Conservation (phyloP, 2,113 vertebrate species). For the Clarias gariepinus region DNA sequence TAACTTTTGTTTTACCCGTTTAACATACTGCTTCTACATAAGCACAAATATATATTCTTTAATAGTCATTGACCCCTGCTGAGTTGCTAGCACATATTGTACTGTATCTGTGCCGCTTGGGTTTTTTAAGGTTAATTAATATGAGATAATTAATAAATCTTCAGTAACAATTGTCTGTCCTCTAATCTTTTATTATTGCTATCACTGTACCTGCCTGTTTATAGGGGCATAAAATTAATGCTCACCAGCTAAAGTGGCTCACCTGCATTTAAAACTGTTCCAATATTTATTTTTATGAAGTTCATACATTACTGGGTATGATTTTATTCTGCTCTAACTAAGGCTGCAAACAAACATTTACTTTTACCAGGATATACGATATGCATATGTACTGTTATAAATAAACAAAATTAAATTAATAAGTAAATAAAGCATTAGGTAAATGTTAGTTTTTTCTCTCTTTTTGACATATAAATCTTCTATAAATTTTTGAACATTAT, state of each 20-base stretch:
- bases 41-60: too few species aligned
- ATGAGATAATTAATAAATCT: too few species aligned
- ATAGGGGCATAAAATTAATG: background rate
- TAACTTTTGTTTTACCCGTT: too few species aligned
- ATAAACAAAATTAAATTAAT: too few species aligned
- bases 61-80: too few species aligned
- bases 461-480: background rate
- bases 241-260: background rate
- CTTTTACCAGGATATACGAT: background rate
- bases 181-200: background rate
- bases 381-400: too few species aligned
- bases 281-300: background rate
- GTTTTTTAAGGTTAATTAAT: background rate
- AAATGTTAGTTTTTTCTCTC: background rate
- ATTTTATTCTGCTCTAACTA: background rate
- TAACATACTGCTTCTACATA: too few species aligned
- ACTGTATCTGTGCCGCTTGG: too few species aligned
- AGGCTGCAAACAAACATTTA: background rate
- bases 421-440: too few species aligned
- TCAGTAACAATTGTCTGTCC: background rate
- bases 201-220: background rate
- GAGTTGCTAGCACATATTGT: too few species aligned
- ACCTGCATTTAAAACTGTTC: background rate
- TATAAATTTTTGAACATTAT: background rate
- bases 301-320: background rate